Conservation (phyloP, 2,797 vertebrate species). For the Lithobates pipiens region DNA sequence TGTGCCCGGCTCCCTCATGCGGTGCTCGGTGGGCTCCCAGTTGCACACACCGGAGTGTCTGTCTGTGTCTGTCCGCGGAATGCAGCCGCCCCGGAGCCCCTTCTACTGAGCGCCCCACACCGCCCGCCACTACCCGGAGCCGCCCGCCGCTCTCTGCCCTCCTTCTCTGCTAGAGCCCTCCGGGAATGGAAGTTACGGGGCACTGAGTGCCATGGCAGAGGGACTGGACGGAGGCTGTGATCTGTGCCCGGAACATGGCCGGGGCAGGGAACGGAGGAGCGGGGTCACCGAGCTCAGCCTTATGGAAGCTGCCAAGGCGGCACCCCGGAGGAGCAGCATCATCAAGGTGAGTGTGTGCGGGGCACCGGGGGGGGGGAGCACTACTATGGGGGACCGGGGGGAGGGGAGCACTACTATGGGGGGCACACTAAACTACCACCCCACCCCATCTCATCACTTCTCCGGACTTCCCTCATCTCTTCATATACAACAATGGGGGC, state of each 20-base stretch:
- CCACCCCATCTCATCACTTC: too few relatives aligned
- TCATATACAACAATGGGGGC: background rate
- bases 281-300: slow-evolving; percentile 68
- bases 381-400: background rate
- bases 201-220: slow-evolving; percentile 56
- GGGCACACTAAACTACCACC: too few relatives aligned
- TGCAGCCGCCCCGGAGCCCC: background rate
- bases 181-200: slow-evolving; percentile 34
- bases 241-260: slow-evolving; percentile 70
- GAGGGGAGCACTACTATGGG: too few relatives aligned
- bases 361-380: background rate
- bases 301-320: slow-evolving; percentile 76
- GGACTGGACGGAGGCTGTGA: slow-evolving; percentile 56
- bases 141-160: background rate
- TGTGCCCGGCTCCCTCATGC: slow-evolving; percentile 56
- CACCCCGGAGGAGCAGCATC: slow-evolving; percentile 80
- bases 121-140: background rate
- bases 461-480: too few relatives aligned
- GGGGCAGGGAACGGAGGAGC: slow-evolving; percentile 67
- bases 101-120: background rate
- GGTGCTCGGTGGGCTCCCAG: slow-evolving; percentile 15
- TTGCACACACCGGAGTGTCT: slow-evolving; percentile 21
- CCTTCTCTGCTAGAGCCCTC: background rate
- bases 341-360: slow-evolving; percentile 73
- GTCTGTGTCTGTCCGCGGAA: background rate